Evolutionary conservation across 1,140 invertebrate genomes (phyloP).

Genomic region (Drosophila kepulauana): DNA sequence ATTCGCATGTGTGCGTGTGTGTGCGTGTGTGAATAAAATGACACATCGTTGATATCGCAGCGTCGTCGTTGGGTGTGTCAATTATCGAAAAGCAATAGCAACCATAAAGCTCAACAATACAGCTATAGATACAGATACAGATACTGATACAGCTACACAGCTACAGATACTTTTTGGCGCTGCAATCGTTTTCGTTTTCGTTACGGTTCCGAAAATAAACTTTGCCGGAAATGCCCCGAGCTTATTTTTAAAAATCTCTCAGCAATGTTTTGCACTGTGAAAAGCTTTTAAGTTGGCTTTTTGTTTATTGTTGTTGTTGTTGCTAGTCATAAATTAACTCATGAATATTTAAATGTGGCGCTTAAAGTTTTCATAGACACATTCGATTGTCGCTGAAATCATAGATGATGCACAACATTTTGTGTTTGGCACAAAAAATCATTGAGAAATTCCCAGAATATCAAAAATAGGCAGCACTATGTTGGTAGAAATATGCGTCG

Average conservation of each 20-base stretch:
- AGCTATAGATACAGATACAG: neutral
- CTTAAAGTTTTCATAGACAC: slow-evolving; percentile 71
- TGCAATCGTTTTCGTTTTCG: no score
- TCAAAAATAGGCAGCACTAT: neutral
- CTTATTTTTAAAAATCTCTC: no score
- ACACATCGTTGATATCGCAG: slow-evolving; percentile 61
- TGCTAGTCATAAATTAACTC: neutral
- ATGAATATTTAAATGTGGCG: slow-evolving; percentile 79
- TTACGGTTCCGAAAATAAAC: no score
- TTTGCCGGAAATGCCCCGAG: no score
- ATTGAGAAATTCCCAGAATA: slow-evolving; percentile 64
- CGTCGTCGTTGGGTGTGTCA: slow-evolving; percentile 49
- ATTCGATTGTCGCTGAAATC: neutral
- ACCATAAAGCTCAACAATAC: slow-evolving; percentile 31
- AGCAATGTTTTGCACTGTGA: no score
- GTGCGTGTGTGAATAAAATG: slow-evolving; percentile 59
- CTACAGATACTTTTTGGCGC: no score
- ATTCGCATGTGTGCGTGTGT: slow-evolving; percentile 21
- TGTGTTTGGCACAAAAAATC: slow-evolving; percentile 53
- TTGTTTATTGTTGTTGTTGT: neutral
- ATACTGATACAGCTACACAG: no score
- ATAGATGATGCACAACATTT: slow-evolving; percentile 9
- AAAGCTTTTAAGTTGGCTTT: neutral
- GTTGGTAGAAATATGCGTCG: no score
- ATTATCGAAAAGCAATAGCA: slow-evolving; percentile 48